Conservation (phyloP, 2,113 vertebrate genomes). For the Phylloscopus trochilus region DNA sequence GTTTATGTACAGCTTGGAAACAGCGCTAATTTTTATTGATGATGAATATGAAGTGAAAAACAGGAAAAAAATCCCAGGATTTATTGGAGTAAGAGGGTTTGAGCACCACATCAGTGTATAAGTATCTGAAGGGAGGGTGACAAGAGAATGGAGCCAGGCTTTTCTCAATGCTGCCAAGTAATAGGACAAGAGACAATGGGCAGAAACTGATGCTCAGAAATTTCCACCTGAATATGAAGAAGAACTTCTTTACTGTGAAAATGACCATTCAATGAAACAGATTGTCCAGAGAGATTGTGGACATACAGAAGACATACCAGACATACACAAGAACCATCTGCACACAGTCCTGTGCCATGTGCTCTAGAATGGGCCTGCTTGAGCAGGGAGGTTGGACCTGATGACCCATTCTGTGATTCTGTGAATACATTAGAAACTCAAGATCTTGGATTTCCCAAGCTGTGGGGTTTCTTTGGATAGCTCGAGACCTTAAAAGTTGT, state of each 20-base stretch:
- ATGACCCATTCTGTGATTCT: neutral
- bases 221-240: neutral
- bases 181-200: neutral
- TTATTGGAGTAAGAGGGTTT: neutral
- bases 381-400: neutral
- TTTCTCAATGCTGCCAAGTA: neutral
- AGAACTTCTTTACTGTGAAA: neutral
- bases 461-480: accelerated
- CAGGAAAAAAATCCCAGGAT: neutral
- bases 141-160: neutral
- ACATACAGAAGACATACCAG: no score
- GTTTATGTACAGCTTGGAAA: neutral
- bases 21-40: neutral
- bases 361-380: neutral
- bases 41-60: neutral
- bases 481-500: neutral
- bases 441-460: neutral
- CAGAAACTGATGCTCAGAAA: neutral
- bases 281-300: neutral
- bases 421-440: neutral
- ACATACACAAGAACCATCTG: no score
- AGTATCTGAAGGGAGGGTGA: neutral
- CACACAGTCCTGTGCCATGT: accelerated
- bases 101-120: neutral
- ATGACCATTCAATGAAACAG: neutral